Base-by-base conservation (phyloP, 2,888 invertebrate species). In the Latheticus oryzae region DNA sequence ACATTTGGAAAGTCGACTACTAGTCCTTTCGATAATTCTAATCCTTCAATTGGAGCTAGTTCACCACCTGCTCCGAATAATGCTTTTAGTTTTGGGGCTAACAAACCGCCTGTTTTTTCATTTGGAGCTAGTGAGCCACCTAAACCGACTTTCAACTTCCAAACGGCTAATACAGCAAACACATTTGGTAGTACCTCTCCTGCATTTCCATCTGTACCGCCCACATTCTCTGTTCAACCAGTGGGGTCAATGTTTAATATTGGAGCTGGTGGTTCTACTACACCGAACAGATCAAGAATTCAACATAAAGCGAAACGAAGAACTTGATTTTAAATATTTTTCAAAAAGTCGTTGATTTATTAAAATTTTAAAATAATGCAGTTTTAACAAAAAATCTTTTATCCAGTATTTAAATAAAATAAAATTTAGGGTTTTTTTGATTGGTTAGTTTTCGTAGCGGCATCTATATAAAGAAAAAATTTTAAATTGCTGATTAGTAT, bases 161-260 rank as follows among this genome's bases (percentile, higher is more conserved):
- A 15, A 5, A n/a, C 11, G 3, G 45, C 4, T 19, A 30, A 7
- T 19, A n/a, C 11, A 3, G 19, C 11, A 24, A 32, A 19, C 5
- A 8, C 3, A 7, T 24, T 50, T 11, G 23, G 30, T 24, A 51
- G 23, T 15, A 52, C 51, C 8, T 15, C 52, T 13, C 8, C 35
- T n/a, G 17, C 38, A 11, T 40, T 51, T 32, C 13, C 7, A 23
- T 2, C 42, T 5, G 4, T 30, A 16, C 8, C 61, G 4, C 58
- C n/a, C n/a, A n/a, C n/a, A n/a, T n/a, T n/a, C n/a, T n/a, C n/a
- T 35, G 15, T 42, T 15, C 30, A 57, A 5, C 50, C 64, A 17
- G 43, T 42, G 21, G 56, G 53, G 9, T 40, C 61, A 28, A 81
- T 80, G 78, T 82, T 82, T 61, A 82, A 76, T 64, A 82, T 82